phyloP scores from a whole-genome alignment of 1,140 invertebrate genomes.

The Sweltsa coloradensis region DNA sequence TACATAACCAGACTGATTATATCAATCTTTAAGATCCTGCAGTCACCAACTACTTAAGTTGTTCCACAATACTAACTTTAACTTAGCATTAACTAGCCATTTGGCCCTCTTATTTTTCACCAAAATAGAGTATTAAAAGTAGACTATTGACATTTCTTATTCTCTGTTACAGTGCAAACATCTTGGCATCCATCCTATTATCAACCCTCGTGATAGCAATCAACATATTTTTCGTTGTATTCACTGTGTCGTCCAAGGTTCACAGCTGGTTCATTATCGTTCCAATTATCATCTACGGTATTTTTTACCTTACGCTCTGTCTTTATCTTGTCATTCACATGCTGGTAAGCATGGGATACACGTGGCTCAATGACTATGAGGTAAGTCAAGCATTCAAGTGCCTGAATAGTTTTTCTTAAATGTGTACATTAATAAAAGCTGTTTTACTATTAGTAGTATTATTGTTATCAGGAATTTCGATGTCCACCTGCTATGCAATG shows the following conservation, averaged over 20 bases:
- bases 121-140: conserved; percentile 7
- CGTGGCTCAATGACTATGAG: conserved; percentile 26
- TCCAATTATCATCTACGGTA: conserved; percentile 39
- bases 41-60: not conserved
- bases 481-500: no score
- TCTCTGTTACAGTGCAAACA: conserved; percentile 43
- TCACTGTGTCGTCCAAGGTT: conserved; percentile 39
- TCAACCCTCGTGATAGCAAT: conserved; percentile 63
- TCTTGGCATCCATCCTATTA: conserved; percentile 50
- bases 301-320: conserved; percentile 58
- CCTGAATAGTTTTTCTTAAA: no score
- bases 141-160: conserved; percentile 19
- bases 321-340: conserved; percentile 58
- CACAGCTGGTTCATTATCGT: conserved; percentile 37
- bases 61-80: not conserved
- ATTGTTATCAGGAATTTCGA: no score
- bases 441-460: no score
- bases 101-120: not conserved
- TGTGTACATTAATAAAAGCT: no score
- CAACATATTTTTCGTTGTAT: conserved; percentile 69
- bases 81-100: no score
- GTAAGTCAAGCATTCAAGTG: no score
- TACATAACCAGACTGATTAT: not conserved
- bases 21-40: not conserved
- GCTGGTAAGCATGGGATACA: conserved; percentile 49